phyloP scores from a whole-genome alignment of 2,888 invertebrate genomes.

The Nomada hirtipes region DNA sequence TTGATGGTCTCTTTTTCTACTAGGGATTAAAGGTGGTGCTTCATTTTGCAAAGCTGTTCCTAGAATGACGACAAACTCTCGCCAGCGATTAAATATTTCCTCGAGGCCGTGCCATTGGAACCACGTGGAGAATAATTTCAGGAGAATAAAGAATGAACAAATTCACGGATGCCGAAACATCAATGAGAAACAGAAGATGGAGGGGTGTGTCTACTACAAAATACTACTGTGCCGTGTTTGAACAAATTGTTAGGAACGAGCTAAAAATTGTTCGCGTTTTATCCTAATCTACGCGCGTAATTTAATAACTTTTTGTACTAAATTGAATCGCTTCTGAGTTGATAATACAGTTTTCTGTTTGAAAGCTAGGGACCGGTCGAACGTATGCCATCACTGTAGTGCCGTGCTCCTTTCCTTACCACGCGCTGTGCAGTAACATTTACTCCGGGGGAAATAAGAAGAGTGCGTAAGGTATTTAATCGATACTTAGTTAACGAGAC shows the following conservation, averaged over 20 bases:
- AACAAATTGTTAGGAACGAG: too few relatives aligned
- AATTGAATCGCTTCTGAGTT: constrained; percentile 1
- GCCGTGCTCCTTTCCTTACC: constrained; percentile 67
- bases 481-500: not conserved
- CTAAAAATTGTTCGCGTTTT: too few relatives aligned
- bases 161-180: constrained; percentile 16
- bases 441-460: constrained; percentile 11
- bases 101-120: constrained; percentile 10
- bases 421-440: constrained; percentile 74
- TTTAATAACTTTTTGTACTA: not conserved
- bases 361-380: constrained; percentile 59
- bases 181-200: constrained; percentile 12
- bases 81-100: constrained; percentile 6
- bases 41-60: constrained; percentile 59
- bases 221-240: too few relatives aligned
- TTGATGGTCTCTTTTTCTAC: constrained; percentile 69
- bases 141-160: not conserved
- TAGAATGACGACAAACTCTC: constrained; percentile 47
- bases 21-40: constrained; percentile 53
- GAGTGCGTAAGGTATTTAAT: constrained; percentile 54
- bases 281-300: too few relatives aligned
- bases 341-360: constrained; percentile 65
- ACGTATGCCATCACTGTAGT: constrained; percentile 73
- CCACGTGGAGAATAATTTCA: constrained; percentile 7
- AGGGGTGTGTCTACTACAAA: constrained; percentile 31